Evolutionary conservation across 92 coral and sea anemone species (phyloP).

Genomic region (Porites rus): DNA sequence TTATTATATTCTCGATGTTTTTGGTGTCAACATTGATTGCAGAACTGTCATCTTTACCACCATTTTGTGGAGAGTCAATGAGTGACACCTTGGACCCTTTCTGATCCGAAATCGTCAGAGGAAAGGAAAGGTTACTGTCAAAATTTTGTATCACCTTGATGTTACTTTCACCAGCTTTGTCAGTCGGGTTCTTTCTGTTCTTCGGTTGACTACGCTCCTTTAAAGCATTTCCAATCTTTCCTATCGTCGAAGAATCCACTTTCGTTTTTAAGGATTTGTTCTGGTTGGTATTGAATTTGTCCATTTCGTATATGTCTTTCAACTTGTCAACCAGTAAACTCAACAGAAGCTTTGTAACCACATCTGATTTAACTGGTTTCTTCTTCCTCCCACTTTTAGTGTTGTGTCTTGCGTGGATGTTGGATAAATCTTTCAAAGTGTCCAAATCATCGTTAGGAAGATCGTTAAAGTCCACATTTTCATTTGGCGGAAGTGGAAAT

Average conservation of each 20-base stretch:
- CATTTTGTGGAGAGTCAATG: constrained; percentile 32
- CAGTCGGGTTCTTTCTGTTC: constrained; percentile 22
- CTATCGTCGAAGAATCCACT: constrained; percentile 60
- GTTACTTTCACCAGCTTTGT: background rate
- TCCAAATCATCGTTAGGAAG: constrained; percentile 16
- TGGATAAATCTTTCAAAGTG: background rate
- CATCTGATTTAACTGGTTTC: constrained; percentile 34
- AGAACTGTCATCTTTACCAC: constrained; percentile 37
- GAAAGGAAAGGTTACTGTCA: constrained; percentile 80
- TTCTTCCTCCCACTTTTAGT: constrained; percentile 40
- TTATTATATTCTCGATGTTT: constrained; percentile 17
- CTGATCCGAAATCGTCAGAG: constrained; percentile 73
- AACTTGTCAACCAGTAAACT: constrained; percentile 84
- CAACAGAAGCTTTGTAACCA: constrained; percentile 71
- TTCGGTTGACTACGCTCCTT: constrained; percentile 45
- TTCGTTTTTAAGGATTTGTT: constrained; percentile 1
- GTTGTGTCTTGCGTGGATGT: constrained; percentile 46
- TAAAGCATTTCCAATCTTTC: constrained; percentile 62
- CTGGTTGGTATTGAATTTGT: constrained; percentile 61
- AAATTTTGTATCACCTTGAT: constrained; percentile 33
- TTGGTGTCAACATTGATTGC: constrained; percentile 26
- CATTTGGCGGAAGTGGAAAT: constrained; percentile 42
- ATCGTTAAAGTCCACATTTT: constrained; percentile 26
- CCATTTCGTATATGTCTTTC: constrained; percentile 90
- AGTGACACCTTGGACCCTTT: constrained; percentile 50